A percentile compares a stretch with the other conserved stretches of the same genome.
phyloP scores from a whole-genome alignment of 1,140 invertebrate genomes.

The Amyelois transitella region DNA sequence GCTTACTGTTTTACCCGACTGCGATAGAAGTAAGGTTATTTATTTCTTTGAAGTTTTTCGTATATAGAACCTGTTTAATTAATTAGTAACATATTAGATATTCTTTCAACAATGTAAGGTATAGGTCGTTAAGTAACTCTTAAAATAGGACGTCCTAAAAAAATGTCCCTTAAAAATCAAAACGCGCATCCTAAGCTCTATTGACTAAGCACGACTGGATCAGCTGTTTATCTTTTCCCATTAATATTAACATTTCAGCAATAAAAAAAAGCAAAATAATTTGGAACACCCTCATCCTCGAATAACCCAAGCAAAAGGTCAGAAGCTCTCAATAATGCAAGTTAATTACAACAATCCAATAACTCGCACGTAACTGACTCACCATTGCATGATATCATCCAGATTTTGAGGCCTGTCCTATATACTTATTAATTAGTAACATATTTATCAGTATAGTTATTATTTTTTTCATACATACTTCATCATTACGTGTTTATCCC shows the following conservation, averaged over 20 bases:
- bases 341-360: constrained; percentile 23
- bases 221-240: neutral
- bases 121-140: too few species aligned
- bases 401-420: neutral
- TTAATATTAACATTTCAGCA: too few species aligned
- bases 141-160: too few species aligned
- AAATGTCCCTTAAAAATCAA: too few species aligned
- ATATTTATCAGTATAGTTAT: neutral
- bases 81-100: too few species aligned
- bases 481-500: too few species aligned
- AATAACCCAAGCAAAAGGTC: constrained; percentile 18
- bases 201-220: neutral
- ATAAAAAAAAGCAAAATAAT: too few species aligned
- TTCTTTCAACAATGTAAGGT: too few species aligned
- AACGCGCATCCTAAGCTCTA: neutral
- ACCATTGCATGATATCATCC: neutral
- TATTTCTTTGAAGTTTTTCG: too few species aligned
- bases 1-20: too few species aligned
- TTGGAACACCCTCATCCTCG: neutral
- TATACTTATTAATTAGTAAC: neutral
- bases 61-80: too few species aligned
- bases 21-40: too few species aligned
- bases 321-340: constrained; percentile 39
- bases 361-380: neutral
- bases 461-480: neutral